A percentile compares a stretch with the other conserved stretches of the same genome.
Evolutionary conservation across 2,888 invertebrate species (phyloP).

Genomic region (Phalangium opilio): DNA sequence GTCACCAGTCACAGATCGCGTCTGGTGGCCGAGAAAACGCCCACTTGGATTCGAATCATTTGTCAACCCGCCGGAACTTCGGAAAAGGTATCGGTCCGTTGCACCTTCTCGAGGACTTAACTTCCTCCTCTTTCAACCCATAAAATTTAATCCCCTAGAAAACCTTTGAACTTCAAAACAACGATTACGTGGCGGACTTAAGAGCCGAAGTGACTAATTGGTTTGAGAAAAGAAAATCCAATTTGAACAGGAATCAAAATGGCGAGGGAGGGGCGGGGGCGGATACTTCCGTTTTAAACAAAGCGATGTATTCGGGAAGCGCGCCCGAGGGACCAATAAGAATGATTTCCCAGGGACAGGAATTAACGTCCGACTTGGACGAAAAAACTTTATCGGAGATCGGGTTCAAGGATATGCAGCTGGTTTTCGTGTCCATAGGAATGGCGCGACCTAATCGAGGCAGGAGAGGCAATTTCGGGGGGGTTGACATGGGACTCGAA

Average conservation of each 20-base stretch:
- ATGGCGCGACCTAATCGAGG: constrained; percentile 46
- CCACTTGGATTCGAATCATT: constrained; percentile 55
- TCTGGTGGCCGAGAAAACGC: constrained; percentile 41
- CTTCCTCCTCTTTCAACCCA: not conserved
- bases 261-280: no score
- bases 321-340: constrained; percentile 64
- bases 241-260: not conserved
- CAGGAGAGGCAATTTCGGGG: constrained; percentile 36
- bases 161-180: constrained; percentile 57
- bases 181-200: constrained; percentile 80
- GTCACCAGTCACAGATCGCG: constrained; percentile 61
- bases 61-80: constrained; percentile 78
- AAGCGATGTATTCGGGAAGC: no score
- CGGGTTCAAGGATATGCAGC: constrained; percentile 84
- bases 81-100: constrained; percentile 41
- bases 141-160: constrained; percentile 33
- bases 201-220: constrained; percentile 88
- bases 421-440: constrained; percentile 81
- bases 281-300: no score
- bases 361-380: constrained; percentile 78
- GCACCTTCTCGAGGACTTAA: not conserved
- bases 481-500: constrained; percentile 40
- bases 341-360: constrained; percentile 80
- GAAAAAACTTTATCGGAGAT: constrained; percentile 78
- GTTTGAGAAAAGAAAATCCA: constrained; percentile 53